Evolutionary conservation across 92 coral and sea anemone species (phyloP), one percentile per base, ranked within the genome.

Genomic region (Montipora capitata): DNA sequence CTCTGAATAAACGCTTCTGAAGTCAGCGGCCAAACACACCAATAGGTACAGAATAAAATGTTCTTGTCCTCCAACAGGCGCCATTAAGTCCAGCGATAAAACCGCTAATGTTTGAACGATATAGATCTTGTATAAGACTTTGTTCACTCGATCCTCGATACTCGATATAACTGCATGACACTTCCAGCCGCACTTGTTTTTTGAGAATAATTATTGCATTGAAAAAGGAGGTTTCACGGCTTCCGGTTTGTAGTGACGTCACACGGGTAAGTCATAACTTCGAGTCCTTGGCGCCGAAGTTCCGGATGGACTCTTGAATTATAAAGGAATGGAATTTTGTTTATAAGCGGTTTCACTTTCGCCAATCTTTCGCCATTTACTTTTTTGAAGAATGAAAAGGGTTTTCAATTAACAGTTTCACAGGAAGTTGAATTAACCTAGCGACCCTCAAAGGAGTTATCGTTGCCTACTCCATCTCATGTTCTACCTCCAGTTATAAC

Each of bases 191-290:
- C 43, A 7, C 41, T 39, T 80, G 40, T 35, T 1, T 14, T 35
- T 40, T 68, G 40, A 51, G 68, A 68, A 68, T 81, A 3, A 48
- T 35, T 71, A 17, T 40, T 20, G 39, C 14, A 40, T 71, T n/a
- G 48, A 65, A 74, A 7, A 57, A 13, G 64, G 68, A 18, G 77
- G 85, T 15, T 68, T 39, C 27, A 38, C 10, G 7, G 69, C 54
- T 81, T 81, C 85, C 85, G 85, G 85, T 69, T 15, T 16, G 10
- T 7, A 4, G 15, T 69, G 85, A 81, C 85, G 85, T 81, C 85
- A 81, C 77, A 81, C 40, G 56, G 15, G 77, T 16, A 17, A 68
- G 13, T 54, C 77, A 20, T 12, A 6, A 43, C 72, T 35, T 48
- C 35, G 35, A 27, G 35, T 27, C 35, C 35, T 0, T 27, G 35